A percentile compares a stretch with the other conserved stretches of the same genome.
These are phyloP conservation scores for Ypsolopha sequella DNA, from an alignment of 2,888 invertebrate species.

Conservation along the genomic window DNA sequence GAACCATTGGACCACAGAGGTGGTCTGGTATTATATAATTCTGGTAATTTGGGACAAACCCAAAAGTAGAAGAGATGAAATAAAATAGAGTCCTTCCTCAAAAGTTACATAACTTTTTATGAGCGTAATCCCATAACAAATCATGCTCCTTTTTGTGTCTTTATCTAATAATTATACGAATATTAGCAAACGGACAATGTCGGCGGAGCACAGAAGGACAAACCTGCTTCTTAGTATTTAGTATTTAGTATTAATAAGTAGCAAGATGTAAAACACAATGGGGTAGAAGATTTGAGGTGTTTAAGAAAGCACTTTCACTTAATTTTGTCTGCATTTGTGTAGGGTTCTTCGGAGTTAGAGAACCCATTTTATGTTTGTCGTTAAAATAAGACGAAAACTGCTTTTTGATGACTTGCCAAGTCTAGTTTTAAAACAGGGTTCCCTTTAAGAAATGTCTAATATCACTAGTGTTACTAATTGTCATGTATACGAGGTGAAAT, in stretches of 20 bases:
- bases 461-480: too few relatives aligned
- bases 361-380: not conserved
- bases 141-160: not conserved
- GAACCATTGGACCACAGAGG: too few relatives aligned
- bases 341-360: not conserved
- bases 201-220: not conserved
- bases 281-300: not conserved
- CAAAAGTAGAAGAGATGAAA: too few relatives aligned
- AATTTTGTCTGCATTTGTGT: not conserved
- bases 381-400: not conserved
- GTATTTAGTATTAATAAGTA: not conserved
- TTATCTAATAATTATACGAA: not conserved
- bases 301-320: constrained; percentile 1
- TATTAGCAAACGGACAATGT: not conserved
- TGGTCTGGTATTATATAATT: too few relatives aligned
- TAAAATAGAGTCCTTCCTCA: too few relatives aligned
- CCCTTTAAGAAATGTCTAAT: too few relatives aligned
- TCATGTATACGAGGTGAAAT: too few relatives aligned
- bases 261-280: not conserved
- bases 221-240: not conserved
- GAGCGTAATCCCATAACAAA: too few relatives aligned
- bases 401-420: too few relatives aligned
- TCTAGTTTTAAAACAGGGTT: too few relatives aligned
- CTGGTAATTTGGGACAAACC: too few relatives aligned
- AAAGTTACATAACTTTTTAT: too few relatives aligned